Base-by-base conservation (phyloP, 2,113 vertebrate genomes). In the Helogale parvula region DNA sequence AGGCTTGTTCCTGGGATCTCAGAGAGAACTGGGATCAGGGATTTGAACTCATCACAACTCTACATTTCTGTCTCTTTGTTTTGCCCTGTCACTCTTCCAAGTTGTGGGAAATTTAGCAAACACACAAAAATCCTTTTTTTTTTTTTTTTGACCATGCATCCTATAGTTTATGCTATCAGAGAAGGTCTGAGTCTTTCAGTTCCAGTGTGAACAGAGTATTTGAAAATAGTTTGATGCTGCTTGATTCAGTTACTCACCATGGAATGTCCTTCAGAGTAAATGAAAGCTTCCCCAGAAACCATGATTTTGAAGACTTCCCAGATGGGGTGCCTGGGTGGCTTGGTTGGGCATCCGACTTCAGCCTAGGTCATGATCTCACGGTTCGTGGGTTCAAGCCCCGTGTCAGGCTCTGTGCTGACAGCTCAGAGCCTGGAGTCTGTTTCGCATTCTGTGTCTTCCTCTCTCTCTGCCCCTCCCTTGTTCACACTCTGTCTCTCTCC, bases 261-360 rank as follows among this genome's bases (percentile, higher is more conserved):
- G 33, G 31, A 57, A 81, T 90, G 54, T 95, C 79, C 90, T 95
- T 90, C 35, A 90, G 86, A 81, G 15, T 81, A 82, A 86, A 81
- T 25, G 29, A 95, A 87, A 74, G 23, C 25, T 84, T 95, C 15
- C 66, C 52, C 27, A 81, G 92, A 90, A 86, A n/a, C 74, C 57
- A 17, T 72, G 14, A 65, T 81, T 5, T 74, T 95, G 47, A 41
- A 54, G 54, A 54, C 54, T 17, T 54, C 54, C 54, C 41, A 41
- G 41, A 41, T 41, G 41, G 41, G 41, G 41, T 41, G 41, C 41
- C 41, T 41, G 41, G 41, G 41, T 41, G 41, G 41, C 41, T 41
- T 41, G 41, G 41, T 41, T 41, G 41, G 41, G 41, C 41, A 41
- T 41, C 41, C 5, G 41, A 41, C 41, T 41, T 41, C 41, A 41